Evolutionary conservation across 2,797 vertebrate species (phyloP), one percentile per base, ranked within the genome.

Genomic region (Falco columbarius): DNA sequence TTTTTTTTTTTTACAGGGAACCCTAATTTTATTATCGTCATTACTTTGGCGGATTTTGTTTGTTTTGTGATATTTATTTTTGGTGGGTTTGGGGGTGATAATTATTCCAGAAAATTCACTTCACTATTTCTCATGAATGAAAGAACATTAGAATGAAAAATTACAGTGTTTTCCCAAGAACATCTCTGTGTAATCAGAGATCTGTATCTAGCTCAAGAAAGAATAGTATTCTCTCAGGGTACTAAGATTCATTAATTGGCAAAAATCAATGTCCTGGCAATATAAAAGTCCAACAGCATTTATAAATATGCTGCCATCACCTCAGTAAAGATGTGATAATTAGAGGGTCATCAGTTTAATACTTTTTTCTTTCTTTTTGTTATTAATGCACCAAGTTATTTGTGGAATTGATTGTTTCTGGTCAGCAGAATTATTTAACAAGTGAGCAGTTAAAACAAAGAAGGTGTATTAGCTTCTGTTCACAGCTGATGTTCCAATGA

Each of bases 371-470:
- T 96, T 66, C 42, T 72, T 92, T 72, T 80, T 52, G 51, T 86
- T 70, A 59, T 75, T 86, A 84, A 72, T 32, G 15, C 42, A 75
- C 22, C 22, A 70, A 68, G 58, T 83, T 32, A 84, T 95, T 92
- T 90, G 67, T 67, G 84, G 11, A 52, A 87, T 70, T 10, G 66
- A 68, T 87, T 56, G 30, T 80, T 93, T 71, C 61, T 91, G 66
- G 27, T 81, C 40, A 89, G 34, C 26, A 89, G 61, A 88, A 66
- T 76, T 83, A 86, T 58, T 92, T 86, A 55, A 62, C 42, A 66
- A 71, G n/a, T 47, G 42, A 89, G 32, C 59, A 80, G 47, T 81
- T 82, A 80, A 91, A 96, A 91, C 58, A 95, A 93, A 93, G 56
- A 49, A 84, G 62, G 26, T 87, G 4, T 66, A 82, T 90, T 86